phyloP scores from a whole-genome alignment of 2,888 invertebrate species.

The Esperia sulphurella region DNA sequence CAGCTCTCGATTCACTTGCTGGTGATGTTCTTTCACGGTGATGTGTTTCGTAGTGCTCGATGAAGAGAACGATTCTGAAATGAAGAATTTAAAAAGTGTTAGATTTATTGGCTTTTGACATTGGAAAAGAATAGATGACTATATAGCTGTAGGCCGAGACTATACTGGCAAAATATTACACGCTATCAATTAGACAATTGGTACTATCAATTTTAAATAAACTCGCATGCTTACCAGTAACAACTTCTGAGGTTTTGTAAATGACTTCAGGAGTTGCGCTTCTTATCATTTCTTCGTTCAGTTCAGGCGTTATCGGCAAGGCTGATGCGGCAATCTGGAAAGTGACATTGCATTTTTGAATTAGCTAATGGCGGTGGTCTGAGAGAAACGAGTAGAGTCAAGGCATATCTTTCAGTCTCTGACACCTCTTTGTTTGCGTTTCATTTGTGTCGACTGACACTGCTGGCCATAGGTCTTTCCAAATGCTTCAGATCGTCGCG shows the following conservation, averaged over 20 bases:
- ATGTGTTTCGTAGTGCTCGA: slow-evolving; percentile 69
- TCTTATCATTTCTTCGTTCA: slow-evolving; percentile 86
- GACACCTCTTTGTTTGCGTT: no score
- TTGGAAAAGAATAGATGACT: no score
- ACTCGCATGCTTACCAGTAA: slow-evolving; percentile 54
- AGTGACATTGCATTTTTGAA: background rate
- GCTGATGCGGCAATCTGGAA: slow-evolving; percentile 79
- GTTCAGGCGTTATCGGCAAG: slow-evolving; percentile 86
- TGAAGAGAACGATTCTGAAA: slow-evolving; percentile 77
- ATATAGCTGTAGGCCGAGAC: no score
- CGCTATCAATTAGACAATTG: no score
- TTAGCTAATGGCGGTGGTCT: background rate
- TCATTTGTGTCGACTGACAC: no score
- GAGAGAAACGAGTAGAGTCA: no score
- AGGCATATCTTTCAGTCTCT: no score
- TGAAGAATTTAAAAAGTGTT: background rate
- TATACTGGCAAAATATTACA: no score
- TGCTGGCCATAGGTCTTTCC: no score
- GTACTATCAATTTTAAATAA: no score
- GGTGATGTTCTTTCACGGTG: slow-evolving; percentile 61
- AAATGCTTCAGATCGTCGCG: no score
- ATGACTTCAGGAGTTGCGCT: slow-evolving; percentile 81
- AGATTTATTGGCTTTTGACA: background rate
- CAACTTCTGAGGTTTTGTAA: slow-evolving; percentile 66
- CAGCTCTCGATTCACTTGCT: slow-evolving; percentile 57